Evolutionary conservation across 92 coral and sea anemone genomes (phyloP).

Genomic region (Nematostella vectensis): DNA sequence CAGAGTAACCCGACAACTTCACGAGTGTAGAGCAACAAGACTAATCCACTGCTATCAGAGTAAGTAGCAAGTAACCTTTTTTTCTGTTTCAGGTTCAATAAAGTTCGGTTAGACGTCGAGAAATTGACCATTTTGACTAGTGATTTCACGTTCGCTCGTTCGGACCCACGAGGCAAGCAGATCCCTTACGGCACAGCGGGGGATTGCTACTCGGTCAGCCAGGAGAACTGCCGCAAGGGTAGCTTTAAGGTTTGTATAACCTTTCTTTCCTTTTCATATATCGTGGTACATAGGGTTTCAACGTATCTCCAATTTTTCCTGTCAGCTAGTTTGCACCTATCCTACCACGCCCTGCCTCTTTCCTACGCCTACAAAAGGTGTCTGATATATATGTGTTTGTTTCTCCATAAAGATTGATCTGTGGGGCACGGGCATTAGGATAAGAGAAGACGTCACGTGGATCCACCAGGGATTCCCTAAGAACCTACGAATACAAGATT

Average conservation of each 20-base stretch:
- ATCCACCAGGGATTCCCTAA: conserved; percentile 81
- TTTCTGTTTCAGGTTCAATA: conserved; percentile 22
- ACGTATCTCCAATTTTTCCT: no score
- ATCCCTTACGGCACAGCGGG: conserved; percentile 96
- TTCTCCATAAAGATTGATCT: conserved; percentile 41
- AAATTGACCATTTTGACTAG: conserved; percentile 46
- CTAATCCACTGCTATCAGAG: no score
- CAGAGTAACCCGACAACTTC: no score
- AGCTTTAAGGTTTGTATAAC: conserved; percentile 56
- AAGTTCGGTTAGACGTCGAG: conserved; percentile 62
- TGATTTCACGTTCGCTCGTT: conserved; percentile 61
- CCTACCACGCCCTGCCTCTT: no score
- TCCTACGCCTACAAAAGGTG: no score
- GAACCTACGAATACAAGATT: conserved; percentile 68
- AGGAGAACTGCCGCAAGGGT: conserved; percentile 82
- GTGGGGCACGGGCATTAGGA: conserved; percentile 66
- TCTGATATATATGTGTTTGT: no score
- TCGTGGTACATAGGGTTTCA: no score
- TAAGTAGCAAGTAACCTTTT: no score
- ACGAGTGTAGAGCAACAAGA: no score
- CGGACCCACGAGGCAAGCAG: conserved; percentile 29
- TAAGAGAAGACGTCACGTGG: conserved; percentile 69
- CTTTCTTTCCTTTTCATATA: no score
- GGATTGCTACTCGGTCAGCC: conserved; percentile 87
- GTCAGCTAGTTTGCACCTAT: no score